Percentiles rank a stretch among this genome's conserved stretches.
Conservation (phyloP, 1,140 invertebrate genomes). For the Apis cerana region DNA sequence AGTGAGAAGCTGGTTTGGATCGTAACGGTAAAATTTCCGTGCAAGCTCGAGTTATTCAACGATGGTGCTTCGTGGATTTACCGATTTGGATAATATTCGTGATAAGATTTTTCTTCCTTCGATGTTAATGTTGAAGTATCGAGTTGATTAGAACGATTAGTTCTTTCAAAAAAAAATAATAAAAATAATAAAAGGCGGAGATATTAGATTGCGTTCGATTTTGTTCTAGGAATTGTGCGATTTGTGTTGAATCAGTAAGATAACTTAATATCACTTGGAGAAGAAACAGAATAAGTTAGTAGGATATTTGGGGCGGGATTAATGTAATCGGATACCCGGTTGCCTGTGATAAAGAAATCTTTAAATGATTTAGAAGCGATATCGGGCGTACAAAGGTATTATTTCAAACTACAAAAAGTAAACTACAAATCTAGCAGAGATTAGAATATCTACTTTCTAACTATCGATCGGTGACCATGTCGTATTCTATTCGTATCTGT, state of each 20-base stretch:
- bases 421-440: not conserved
- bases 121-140: not conserved
- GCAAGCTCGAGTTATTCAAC: too few relatives aligned
- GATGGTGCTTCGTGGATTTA: too few relatives aligned
- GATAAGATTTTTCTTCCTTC: too few relatives aligned
- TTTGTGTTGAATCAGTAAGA: not conserved
- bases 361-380: not conserved
- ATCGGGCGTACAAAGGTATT: not conserved
- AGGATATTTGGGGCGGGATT: too few relatives aligned
- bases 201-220: not conserved
- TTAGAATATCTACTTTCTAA: not conserved
- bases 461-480: conserved; percentile 15
- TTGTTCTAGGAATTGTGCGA: not conserved
- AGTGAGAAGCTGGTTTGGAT: too few relatives aligned
- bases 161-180: too few relatives aligned
- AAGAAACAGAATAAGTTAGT: not conserved
- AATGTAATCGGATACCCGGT: not conserved
- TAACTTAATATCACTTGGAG: not conserved
- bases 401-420: not conserved
- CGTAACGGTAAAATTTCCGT: too few relatives aligned
- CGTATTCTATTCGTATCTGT: conserved; percentile 8
- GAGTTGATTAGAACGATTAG: not conserved
- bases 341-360: not conserved
- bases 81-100: too few relatives aligned
- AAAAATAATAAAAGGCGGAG: too few relatives aligned